These are phyloP conservation scores for Narcine bancroftii DNA, from an alignment of 2,113 vertebrate species.

Conservation along the genomic window DNA sequence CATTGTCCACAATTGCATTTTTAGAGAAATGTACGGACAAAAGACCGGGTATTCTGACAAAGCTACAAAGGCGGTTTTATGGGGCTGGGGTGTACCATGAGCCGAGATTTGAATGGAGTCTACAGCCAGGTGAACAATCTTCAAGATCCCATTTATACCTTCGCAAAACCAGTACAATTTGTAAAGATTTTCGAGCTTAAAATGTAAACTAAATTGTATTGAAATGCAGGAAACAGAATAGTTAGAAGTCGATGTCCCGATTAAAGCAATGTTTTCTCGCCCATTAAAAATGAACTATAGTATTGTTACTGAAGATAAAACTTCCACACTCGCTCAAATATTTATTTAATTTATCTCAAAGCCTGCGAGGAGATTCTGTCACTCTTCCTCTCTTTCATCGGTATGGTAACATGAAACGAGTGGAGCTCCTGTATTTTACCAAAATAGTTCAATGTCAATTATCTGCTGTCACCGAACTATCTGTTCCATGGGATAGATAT, in stretches of 20 bases:
- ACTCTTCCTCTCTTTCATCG: neutral
- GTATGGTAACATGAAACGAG: constrained; percentile 1
- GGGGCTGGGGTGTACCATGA: neutral
- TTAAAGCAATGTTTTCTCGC: neutral
- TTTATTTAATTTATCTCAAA: neutral
- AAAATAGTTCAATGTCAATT: constrained; percentile 5
- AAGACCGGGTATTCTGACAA: constrained; percentile 70
- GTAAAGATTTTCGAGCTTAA: neutral
- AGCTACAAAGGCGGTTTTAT: constrained; percentile 56
- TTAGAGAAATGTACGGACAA: constrained; percentile 68
- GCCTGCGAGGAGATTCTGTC: neutral
- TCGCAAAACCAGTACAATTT: neutral
- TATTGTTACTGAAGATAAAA: neutral
- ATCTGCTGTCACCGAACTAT: neutral
- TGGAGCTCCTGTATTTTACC: neutral
- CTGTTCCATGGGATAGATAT: neutral
- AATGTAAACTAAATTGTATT: neutral
- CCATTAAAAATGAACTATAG: neutral
- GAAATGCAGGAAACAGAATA: neutral
- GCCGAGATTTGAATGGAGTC: neutral
- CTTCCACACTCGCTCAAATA: neutral
- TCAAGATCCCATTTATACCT: neutral
- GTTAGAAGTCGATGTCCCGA: neutral
- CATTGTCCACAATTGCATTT: constrained; percentile 68
- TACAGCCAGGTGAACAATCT: neutral